phyloP scores from a whole-genome alignment of 2,888 invertebrate species.

The Scaptomyza reducta region DNA sequence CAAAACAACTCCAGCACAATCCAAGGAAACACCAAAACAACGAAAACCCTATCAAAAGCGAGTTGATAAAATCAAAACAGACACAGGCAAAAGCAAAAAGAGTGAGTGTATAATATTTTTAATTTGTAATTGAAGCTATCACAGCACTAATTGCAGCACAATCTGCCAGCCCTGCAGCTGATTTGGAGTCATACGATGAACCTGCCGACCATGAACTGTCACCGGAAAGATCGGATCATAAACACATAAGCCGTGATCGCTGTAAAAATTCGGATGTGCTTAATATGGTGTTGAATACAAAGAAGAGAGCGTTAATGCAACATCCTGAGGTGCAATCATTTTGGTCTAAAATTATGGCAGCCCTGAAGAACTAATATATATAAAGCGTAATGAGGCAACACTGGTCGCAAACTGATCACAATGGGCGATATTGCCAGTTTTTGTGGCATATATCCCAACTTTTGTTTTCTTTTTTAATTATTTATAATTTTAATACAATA shows the following conservation, averaged over 20 bases:
- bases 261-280: slow-evolving; percentile 82
- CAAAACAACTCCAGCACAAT: slow-evolving; percentile 43
- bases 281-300: slow-evolving; percentile 78
- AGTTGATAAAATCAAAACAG: slow-evolving; percentile 67
- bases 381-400: slow-evolving; percentile 5
- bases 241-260: slow-evolving; percentile 68
- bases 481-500: no score
- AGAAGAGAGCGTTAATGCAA: slow-evolving; percentile 80
- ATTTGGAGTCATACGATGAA: slow-evolving; percentile 58
- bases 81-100: slow-evolving; percentile 48
- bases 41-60: slow-evolving; percentile 78
- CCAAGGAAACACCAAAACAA: slow-evolving; percentile 62
- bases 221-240: slow-evolving; percentile 51
- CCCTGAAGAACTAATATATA: slow-evolving; percentile 62
- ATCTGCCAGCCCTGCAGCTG: slow-evolving; percentile 51
- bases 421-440: background rate
- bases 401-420: background rate
- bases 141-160: slow-evolving; percentile 20
- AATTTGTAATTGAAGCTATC: background rate
- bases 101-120: slow-evolving; percentile 14
- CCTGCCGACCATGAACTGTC: slow-evolving; percentile 48
- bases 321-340: slow-evolving; percentile 81
- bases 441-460: background rate
- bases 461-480: no score
- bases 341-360: slow-evolving; percentile 74